Evolutionary conservation across 2,113 vertebrate species (phyloP), one percentile per base, ranked within the genome.

Genomic region (Xiphophorus maculatus): DNA sequence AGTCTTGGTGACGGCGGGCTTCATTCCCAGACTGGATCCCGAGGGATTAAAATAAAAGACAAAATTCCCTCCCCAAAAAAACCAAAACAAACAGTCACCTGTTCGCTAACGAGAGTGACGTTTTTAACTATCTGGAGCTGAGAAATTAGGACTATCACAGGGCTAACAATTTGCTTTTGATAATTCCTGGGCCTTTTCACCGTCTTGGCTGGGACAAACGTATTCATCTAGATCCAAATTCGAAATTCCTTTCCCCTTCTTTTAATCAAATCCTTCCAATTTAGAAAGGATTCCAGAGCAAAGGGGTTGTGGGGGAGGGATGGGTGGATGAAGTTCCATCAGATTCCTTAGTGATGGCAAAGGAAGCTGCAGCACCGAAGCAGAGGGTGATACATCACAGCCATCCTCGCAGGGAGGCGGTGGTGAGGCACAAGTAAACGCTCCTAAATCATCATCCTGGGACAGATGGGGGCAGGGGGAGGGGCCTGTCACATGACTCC

Each of bases 361-460:
- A 66, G 87, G 71, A 80, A 84, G 71, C 76, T 77, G 3, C 17
- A 27, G 77, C 83, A 78, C 67, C 58, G 2, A 81, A 76, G 80
- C 71, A 17, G 68, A 82, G 84, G 87, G 88, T 90, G 87, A 94
- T 93, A 92, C 90, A 94, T 94, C 92, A 92, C 63, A 87, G 77
- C 87, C 89, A 88, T 84, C 83, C 83, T 88, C 67, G 27, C 72
- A 66, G 79, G 75, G 87, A 83, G 87, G 84, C 66, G 67, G 81
- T 25, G 77, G 71, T 72, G 85, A 74, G 84, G 72, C 82, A 76
- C 82, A 82, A 90, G 91, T 93, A 93, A 93, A 93, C 91, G 92
- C 87, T 90, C 86, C 79, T 93, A 93, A 92, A 93, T 93, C 91
- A 94, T 91, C 77, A 51, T 71, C 84, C 82, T 86, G 81, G 84